Percentiles rank a stretch among this genome's conserved stretches.
These are phyloP conservation scores for Caenorhabditis sp. DNA, from an alignment of 2,888 invertebrate species.

Conservation along the genomic window DNA sequence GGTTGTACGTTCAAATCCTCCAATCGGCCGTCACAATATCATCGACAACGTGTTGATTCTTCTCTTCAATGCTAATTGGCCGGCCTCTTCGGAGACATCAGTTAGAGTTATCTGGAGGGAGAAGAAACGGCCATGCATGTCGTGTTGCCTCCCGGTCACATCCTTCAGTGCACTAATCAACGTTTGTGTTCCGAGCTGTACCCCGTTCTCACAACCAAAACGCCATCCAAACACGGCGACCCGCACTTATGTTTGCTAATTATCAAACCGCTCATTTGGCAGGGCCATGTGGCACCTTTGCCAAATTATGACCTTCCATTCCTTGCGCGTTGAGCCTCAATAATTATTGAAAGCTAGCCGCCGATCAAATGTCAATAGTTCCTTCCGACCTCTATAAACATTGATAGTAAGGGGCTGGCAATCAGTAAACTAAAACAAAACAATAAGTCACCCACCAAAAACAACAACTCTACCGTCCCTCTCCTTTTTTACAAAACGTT, in stretches of 20 bases:
- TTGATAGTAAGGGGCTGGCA: too few species aligned
- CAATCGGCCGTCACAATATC: slow-evolving; percentile 32
- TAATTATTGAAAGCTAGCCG: slow-evolving; percentile 11
- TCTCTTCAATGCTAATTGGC: slow-evolving; percentile 26
- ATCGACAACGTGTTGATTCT: slow-evolving; percentile 29
- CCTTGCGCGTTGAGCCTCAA: slow-evolving; percentile 3
- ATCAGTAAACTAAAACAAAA: too few species aligned
- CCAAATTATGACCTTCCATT: slow-evolving; percentile 37
- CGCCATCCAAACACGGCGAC: slow-evolving; percentile 14
- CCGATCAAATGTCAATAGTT: too few species aligned
- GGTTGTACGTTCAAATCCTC: slow-evolving; percentile 35
- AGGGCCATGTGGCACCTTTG: slow-evolving; percentile 25
- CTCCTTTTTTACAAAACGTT: too few species aligned
- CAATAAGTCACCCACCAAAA: too few species aligned
- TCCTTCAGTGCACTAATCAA: slow-evolving; percentile 37
- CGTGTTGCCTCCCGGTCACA: slow-evolving; percentile 5
- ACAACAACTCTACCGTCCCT: too few species aligned
- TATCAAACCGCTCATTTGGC: slow-evolving; percentile 35
- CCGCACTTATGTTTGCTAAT: slow-evolving; percentile 53
- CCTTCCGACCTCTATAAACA: too few species aligned
- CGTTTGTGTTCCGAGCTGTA: slow-evolving; percentile 26
- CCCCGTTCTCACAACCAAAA: slow-evolving; percentile 7
- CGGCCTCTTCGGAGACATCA: slow-evolving; percentile 23
- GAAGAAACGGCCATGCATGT: not conserved
- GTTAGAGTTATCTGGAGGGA: slow-evolving; percentile 18